phyloP scores from a whole-genome alignment of 2,888 invertebrate species.

The Hemistola chrysoprasaria region DNA sequence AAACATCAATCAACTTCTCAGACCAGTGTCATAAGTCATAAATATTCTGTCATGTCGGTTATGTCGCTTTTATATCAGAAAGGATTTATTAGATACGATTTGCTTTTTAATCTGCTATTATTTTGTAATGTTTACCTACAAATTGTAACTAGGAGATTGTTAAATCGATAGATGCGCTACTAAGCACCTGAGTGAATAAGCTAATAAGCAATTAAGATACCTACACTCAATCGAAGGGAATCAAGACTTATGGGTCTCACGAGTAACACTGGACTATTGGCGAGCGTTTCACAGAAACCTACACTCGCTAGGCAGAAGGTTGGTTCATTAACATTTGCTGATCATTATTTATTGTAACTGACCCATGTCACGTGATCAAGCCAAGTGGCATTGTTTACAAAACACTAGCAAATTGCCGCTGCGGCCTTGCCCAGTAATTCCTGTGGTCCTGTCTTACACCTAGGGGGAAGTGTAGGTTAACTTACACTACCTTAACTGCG shows the following conservation, averaged over 20 bases:
- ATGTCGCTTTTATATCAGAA: too few relatives aligned
- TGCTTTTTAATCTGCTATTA: too few relatives aligned
- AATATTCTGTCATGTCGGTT: too few relatives aligned
- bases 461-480: too few relatives aligned
- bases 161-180: slow-evolving; percentile 52
- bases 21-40: slow-evolving; percentile 1
- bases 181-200: background rate
- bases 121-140: slow-evolving; percentile 12
- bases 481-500: too few relatives aligned
- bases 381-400: too few relatives aligned
- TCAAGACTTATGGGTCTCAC: slow-evolving; percentile 74
- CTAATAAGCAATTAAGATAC: slow-evolving; percentile 1
- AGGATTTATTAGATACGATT: too few relatives aligned
- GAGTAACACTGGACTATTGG: slow-evolving; percentile 85
- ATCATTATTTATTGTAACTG: slow-evolving; percentile 2
- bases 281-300: slow-evolving; percentile 79
- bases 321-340: slow-evolving; percentile 21
- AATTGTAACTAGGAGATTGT: slow-evolving; percentile 55
- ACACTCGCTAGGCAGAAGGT: slow-evolving; percentile 54
- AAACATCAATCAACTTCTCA: slow-evolving; percentile 9
- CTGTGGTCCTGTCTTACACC: too few relatives aligned
- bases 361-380: too few relatives aligned
- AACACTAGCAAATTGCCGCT: too few relatives aligned
- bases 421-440: too few relatives aligned
- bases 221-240: background rate